Evolutionary conservation across 1,140 invertebrate genomes (phyloP), one percentile per base, ranked within the genome.

Genomic region (Hetaerina americana): DNA sequence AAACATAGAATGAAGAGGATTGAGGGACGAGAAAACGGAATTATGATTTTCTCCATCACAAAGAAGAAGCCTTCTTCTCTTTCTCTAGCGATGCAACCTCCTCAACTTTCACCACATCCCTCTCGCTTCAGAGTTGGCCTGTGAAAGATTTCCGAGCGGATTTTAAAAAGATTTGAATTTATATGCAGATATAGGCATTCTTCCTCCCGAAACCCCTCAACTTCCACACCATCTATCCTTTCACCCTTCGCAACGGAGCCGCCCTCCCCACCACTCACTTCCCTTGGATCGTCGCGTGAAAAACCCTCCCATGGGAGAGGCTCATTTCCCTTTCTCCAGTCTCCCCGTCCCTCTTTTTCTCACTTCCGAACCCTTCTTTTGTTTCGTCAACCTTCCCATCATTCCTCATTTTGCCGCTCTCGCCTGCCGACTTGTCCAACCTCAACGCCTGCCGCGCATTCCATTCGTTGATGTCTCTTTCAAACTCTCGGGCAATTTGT

Each of bases 141-240:
- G 22, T n/a, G 40, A 57, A 57, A 57, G 40, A 57, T 57, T 57
- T 57, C 40, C 40, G 40, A 57, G 40, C 40, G 40, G 40, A 57
- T 57, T 57, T 57, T n/a, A 57, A n/a, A 57, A 57, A 57, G 40
- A 57, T 57, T 57, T 57, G 40, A 57, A 57, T 57, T 57, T 57
- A 57, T 57, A 57, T 57, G 40, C 40, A 57, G 40, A 57, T 57
- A n/a, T 10, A 10, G 40, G 2, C 10, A 57, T 12, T n/a, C 3
- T 40, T 8, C 40, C 40, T n/a, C 10, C 40, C 40, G n/a, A n/a
- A n/a, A n/a, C n/a, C n/a, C n/a, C n/a, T n/a, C n/a, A n/a, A n/a
- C n/a, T 57, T 57, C 40, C 10, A 2, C 40, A n/a, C 40, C 40
- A 57, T 57, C 15, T 57, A 18, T 57, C 40, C 40, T 40, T 40